A percentile compares a stretch with the other conserved stretches of the same genome.
Evolutionary conservation across 2,888 invertebrate genomes (phyloP).

Genomic region (Archips crataeganus): DNA sequence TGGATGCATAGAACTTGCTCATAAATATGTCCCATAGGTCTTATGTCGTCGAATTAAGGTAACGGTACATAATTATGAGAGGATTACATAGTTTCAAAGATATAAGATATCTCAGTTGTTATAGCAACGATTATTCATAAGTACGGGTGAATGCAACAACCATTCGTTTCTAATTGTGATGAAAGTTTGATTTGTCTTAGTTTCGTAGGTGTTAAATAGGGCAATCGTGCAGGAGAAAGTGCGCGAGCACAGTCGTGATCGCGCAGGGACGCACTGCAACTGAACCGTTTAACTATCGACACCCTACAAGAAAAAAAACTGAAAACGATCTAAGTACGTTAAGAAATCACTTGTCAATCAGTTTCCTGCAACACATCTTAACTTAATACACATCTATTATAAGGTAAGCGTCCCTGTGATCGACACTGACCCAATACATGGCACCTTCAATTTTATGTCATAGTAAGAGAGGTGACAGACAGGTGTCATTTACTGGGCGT

Average conservation of each 20-base stretch:
- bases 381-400: no score
- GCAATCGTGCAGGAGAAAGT: slow-evolving; percentile 78
- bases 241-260: slow-evolving; percentile 66
- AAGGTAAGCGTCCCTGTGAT: no score
- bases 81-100: background rate
- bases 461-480: no score
- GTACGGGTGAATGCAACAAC: slow-evolving; percentile 4
- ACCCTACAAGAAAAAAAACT: slow-evolving; percentile 20
- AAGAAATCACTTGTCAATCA: background rate
- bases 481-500: no score
- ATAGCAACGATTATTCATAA: slow-evolving; percentile 14
- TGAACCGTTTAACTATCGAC: slow-evolving; percentile 50
- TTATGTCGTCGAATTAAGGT: no score
- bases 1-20: no score
- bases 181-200: slow-evolving; percentile 66
- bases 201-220: slow-evolving; percentile 64
- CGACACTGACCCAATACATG: no score
- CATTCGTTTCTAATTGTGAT: slow-evolving; percentile 47
- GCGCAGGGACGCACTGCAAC: slow-evolving; percentile 64
- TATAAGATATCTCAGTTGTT: background rate
- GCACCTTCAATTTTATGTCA: no score
- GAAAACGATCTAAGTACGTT: background rate
- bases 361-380: background rate
- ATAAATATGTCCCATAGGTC: no score
- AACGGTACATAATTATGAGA: no score